Conservation (phyloP, 2,888 invertebrate genomes). For the Tenodera sinensis region DNA sequence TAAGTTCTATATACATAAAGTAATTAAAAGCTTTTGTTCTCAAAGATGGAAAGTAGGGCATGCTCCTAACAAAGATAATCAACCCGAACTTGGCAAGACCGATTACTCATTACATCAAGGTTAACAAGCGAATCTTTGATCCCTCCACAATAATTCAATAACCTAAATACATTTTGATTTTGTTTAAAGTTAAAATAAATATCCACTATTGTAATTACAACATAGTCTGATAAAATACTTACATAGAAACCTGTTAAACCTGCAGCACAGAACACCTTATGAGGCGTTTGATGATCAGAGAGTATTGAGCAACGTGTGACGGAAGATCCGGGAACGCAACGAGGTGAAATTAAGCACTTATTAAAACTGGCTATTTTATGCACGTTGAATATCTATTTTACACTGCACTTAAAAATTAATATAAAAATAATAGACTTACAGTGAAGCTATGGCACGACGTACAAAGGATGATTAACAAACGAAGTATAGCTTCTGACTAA, state of each 20-base stretch:
- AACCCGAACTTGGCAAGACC: background rate
- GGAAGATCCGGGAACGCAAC: constrained; percentile 5
- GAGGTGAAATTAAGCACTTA: background rate
- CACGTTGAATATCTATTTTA: background rate
- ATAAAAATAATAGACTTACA: background rate
- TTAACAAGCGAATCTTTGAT: background rate
- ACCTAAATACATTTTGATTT: background rate
- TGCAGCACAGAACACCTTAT: constrained; percentile 32
- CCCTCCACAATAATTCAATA: background rate
- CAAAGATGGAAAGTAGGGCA: background rate
- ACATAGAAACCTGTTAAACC: constrained; percentile 33
- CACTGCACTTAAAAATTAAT: background rate
- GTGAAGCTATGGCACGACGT: background rate
- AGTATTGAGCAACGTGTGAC: constrained; percentile 36
- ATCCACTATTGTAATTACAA: background rate
- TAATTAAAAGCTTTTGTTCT: background rate
- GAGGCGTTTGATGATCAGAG: constrained; percentile 35
- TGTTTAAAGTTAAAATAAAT: background rate
- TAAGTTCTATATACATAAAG: background rate
- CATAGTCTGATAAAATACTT: constrained; percentile 34
- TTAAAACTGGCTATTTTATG: background rate
- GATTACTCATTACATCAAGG: background rate
- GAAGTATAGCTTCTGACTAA: background rate
- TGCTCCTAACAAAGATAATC: background rate
- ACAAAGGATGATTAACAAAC: background rate